These are phyloP conservation scores for Ridgeia piscesae DNA, from an alignment of 1,140 invertebrate genomes.

Conservation along the genomic window DNA sequence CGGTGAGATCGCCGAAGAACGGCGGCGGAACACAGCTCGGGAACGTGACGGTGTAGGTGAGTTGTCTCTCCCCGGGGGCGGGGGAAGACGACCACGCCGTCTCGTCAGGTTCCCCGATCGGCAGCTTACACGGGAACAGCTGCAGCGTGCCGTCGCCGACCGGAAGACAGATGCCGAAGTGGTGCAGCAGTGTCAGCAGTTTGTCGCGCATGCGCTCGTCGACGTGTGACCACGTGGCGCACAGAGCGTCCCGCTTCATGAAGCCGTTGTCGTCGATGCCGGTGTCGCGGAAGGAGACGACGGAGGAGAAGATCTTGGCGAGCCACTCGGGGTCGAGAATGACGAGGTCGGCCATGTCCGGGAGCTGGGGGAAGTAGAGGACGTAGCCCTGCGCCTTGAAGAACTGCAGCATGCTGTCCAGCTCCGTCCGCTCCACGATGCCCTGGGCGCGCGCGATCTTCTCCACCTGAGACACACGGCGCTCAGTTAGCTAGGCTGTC, in stretches of 20 bases:
- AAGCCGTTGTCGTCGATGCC: constrained; percentile 20
- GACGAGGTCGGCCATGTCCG: constrained; percentile 23
- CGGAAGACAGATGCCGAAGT: constrained; percentile 29
- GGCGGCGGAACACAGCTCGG: constrained; percentile 25
- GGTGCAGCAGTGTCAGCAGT: constrained; percentile 24
- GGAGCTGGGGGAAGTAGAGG: constrained; percentile 29
- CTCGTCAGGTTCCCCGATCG: constrained; percentile 29
- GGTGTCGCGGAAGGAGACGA: constrained; percentile 26
- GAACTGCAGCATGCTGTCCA: constrained; percentile 31
- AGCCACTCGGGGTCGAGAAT: constrained; percentile 31
- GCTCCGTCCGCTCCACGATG: not conserved
- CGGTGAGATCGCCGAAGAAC: constrained; percentile 26
- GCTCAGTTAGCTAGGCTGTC: not conserved
- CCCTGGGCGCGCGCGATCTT: constrained; percentile 20
- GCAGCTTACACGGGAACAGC: constrained; percentile 29
- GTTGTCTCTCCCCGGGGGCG: not conserved
- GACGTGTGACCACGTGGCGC: constrained; percentile 21
- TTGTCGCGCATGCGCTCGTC: constrained; percentile 17
- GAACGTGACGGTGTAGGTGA: constrained; percentile 27
- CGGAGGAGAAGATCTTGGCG: constrained; percentile 27
- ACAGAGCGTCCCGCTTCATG: constrained; percentile 16
- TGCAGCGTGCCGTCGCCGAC: constrained; percentile 18
- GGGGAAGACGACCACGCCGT: constrained; percentile 22
- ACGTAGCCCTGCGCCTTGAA: constrained; percentile 28
- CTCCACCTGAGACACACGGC: not conserved